Evolutionary conservation across 2,888 invertebrate genomes (phyloP), one percentile per base, ranked within the genome.

Genomic region (Copidosoma aretas): DNA sequence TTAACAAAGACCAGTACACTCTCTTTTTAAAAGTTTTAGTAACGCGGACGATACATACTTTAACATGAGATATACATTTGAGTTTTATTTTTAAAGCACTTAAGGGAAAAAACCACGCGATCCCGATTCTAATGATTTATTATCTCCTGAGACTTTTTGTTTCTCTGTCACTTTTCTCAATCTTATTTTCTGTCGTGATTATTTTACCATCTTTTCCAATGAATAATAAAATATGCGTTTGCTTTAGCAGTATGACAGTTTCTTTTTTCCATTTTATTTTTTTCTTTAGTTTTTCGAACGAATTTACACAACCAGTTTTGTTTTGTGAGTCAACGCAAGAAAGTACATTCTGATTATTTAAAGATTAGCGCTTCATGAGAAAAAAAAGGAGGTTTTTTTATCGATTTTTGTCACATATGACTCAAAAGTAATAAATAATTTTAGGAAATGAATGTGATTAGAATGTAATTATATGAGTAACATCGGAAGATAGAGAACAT

Each of bases 101-200:
- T 82, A 77, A 80, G 80, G 81, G 81, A 80, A 80, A 78, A 79
- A 79, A 81, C 75, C 77, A 78, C 77, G 77, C 77, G 75, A 78
- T 76, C 77, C 75, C 75, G 76, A 78, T 77, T 71, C 75, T 75
- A 73, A 64, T 73, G 70, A 76, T 67, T 73, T 75, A 77, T 73
- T 74, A 75, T 70, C 73, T 73, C 71, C 60, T 61, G 56, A 71
- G 66, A 58, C 63, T 68, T 63, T 64, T 60, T 56, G 65, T 53
- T 65, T 69, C 22, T 68, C 59, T 51, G 59, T 67, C 63, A 68
- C 63, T 65, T 63, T 59, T 46, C 60, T 21, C 24, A 17, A 21
- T 62, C 57, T 67, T 24, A 24, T 21, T 60, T 17, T 67, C n/a
- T 49, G 24, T 41, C 21, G n/a, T n/a, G n/a, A n/a, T n/a, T n/a